A percentile compares a stretch with the other conserved stretches of the same genome.
Conservation (phyloP, 1,140 invertebrate species). For the Diorhabda elongata region DNA sequence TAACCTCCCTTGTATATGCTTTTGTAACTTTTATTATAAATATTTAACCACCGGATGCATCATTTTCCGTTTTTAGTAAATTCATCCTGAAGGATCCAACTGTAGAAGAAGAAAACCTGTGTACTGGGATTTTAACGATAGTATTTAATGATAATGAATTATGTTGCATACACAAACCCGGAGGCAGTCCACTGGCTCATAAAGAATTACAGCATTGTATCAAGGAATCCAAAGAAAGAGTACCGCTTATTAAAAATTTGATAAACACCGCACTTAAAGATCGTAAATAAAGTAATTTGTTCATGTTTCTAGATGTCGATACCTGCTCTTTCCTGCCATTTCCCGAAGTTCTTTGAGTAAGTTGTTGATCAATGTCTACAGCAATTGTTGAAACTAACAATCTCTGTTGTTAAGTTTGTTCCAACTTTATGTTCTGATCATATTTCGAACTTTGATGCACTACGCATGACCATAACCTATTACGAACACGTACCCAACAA, state of each 20-base stretch:
- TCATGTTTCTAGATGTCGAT: no score
- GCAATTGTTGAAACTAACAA: no score
- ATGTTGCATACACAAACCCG: conserved; percentile 46
- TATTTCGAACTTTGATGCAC: no score
- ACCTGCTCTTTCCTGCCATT: no score
- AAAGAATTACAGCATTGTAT: conserved; percentile 42
- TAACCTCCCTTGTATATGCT: no score
- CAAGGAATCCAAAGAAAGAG: conserved; percentile 35
- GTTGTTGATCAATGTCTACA: no score
- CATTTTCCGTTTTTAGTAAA: conserved; percentile 48
- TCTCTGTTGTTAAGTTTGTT: no score
- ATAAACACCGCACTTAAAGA: conserved; percentile 35
- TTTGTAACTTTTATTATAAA: no score
- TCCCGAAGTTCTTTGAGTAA: no score
- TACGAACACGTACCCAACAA: no score
- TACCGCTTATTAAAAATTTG: conserved; percentile 33
- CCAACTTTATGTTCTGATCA: no score
- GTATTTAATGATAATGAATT: conserved; percentile 40
- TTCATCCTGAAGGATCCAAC: conserved; percentile 56
- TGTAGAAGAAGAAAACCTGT: conserved; percentile 55
- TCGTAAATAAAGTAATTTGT: not conserved
- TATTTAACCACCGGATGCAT: not conserved
- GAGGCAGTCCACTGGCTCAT: conserved; percentile 42
- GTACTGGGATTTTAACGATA: conserved; percentile 43
- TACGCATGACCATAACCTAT: no score